A percentile compares a stretch with the other conserved stretches of the same genome.
These are phyloP conservation scores for Pseudolaguvia tuberculata DNA, from an alignment of 2,113 vertebrate species.

Conservation along the genomic window DNA sequence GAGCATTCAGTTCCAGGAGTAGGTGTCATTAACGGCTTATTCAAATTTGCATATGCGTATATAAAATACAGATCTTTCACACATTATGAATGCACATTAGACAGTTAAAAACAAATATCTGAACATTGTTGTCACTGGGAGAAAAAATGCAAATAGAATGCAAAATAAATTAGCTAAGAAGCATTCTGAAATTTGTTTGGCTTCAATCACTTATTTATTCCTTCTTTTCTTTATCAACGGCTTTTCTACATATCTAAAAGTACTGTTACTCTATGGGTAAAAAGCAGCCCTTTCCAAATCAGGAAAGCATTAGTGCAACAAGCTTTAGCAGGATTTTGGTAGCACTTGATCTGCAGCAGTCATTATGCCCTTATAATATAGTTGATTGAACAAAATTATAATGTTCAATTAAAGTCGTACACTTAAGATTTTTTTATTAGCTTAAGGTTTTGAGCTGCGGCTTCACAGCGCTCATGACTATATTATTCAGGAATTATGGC, in stretches of 20 bases:
- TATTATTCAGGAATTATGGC: conserved; percentile 30
- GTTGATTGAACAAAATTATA: background rate
- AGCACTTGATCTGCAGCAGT: conserved; percentile 35
- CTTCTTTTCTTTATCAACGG: conserved; percentile 30
- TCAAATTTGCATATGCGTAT: conserved; percentile 52
- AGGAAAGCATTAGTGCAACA: conserved; percentile 96
- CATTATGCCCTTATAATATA: conserved; percentile 12
- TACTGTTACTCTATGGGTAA: conserved; percentile 59
- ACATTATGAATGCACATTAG: conserved; percentile 68
- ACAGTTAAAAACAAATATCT: conserved; percentile 75
- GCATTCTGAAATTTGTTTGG: conserved; percentile 52
- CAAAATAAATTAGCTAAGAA: conserved; percentile 40
- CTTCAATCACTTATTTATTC: conserved; percentile 35
- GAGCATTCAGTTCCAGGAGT: conserved; percentile 67
- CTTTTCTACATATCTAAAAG: conserved; percentile 50
- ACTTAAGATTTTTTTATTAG: background rate
- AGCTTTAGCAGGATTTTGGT: conserved; percentile 66
- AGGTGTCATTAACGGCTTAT: conserved; percentile 14
- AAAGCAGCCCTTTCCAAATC: conserved; percentile 73
- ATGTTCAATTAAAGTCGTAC: background rate
- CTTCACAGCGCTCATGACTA: background rate
- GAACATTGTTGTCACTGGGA: conserved; percentile 74
- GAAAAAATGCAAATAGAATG: conserved; percentile 31
- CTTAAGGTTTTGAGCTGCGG: background rate
- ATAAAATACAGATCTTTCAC: conserved; percentile 50